phyloP scores from a whole-genome alignment of 2,888 invertebrate species.

The Petrolisthes cinctipes region DNA sequence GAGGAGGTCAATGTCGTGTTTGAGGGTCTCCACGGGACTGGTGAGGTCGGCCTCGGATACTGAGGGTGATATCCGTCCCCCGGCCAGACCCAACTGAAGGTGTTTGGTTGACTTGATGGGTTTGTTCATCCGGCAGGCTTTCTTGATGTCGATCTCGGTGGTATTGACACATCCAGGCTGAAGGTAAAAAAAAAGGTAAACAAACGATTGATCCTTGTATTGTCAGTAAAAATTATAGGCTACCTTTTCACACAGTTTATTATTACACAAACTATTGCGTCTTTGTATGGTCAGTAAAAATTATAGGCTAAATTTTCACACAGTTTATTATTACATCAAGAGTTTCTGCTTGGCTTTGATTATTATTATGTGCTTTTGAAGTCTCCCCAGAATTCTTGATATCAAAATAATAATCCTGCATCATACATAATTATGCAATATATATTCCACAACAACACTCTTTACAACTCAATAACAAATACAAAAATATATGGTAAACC shows the following conservation, averaged over 20 bases:
- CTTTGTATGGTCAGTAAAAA: not conserved
- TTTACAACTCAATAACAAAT: too few relatives aligned
- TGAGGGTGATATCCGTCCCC: conserved; percentile 75
- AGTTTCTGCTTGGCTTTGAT: too few relatives aligned
- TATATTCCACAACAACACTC: too few relatives aligned
- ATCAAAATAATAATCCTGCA: too few relatives aligned
- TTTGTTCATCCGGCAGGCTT: conserved; percentile 79
- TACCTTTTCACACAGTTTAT: not conserved
- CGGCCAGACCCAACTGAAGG: conserved; percentile 72
- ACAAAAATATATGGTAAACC: too few relatives aligned
- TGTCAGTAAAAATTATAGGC: not conserved
- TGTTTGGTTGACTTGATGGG: conserved; percentile 67
- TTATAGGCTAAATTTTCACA: not conserved
- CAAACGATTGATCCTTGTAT: too few relatives aligned
- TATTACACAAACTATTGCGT: too few relatives aligned
- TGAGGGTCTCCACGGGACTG: conserved; percentile 71
- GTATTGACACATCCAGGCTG: conserved; percentile 99
- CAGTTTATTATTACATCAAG: too few relatives aligned
- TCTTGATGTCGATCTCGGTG: conserved; percentile 97
- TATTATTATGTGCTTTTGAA: too few relatives aligned
- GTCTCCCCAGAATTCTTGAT: too few relatives aligned
- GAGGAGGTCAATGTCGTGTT: conserved; percentile 81
- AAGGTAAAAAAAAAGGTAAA: conserved; percentile 4
- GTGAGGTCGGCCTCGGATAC: conserved; percentile 71
- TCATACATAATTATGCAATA: too few relatives aligned